Percentiles rank a stretch among this genome's conserved stretches.
phyloP scores from a whole-genome alignment of 2,113 vertebrate species.

The Numenius arquata region DNA sequence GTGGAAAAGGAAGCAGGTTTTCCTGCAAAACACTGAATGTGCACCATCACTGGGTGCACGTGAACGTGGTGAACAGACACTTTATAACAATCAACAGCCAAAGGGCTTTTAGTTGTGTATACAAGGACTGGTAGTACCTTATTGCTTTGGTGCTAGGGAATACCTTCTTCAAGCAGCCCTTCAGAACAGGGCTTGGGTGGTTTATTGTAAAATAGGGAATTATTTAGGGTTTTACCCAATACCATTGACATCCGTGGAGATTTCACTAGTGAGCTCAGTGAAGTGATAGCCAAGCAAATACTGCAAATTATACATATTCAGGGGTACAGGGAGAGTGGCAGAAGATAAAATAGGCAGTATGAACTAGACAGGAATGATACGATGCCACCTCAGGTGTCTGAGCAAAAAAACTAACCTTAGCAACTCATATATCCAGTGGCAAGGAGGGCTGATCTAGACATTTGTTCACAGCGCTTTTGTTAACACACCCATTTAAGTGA shows the following conservation, averaged over 20 bases:
- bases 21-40: not conserved
- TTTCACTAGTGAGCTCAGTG: not conserved
- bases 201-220: not conserved
- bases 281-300: not conserved
- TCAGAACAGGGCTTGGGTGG: not conserved
- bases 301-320: not conserved
- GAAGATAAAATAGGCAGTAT: not conserved
- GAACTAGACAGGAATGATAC: not conserved
- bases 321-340: not conserved
- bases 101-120: not conserved
- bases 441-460: not conserved
- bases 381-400: accelerated
- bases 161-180: not conserved
- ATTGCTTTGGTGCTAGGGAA: not conserved
- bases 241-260: not conserved
- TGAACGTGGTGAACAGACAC: not conserved
- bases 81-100: not conserved
- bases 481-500: not conserved
- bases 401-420: not conserved
- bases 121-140: not conserved
- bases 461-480: not conserved
- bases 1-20: not conserved
- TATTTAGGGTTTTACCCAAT: not conserved
- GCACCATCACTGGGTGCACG: not conserved
- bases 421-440: not conserved